Evolutionary conservation across 1,140 invertebrate species (phyloP), one percentile per base, ranked within the genome.

Genomic region (Oncopeltus fasciatus): DNA sequence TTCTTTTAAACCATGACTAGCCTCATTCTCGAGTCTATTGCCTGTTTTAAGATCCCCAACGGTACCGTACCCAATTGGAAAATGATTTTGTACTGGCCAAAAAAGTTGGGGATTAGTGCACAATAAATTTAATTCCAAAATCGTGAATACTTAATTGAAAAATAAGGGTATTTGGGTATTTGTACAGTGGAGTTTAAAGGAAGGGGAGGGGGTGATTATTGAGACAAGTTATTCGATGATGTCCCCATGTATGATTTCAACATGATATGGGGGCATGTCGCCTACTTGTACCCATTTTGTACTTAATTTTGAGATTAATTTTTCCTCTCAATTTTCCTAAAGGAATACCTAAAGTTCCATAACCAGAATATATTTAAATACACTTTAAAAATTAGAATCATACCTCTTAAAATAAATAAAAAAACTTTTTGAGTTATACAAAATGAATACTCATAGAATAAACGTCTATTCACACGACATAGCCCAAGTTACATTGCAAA

Each of bases 1-100:
- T 57, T 57, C 1, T 38, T 31, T 57, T 57, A 62, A 57, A 57
- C 51, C 43, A 43, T 62, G 61, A 62, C 61, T 62, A 62, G 61
- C 61, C 61, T 62, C 53, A 57, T 27, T 49, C 60, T 61, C 60
- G 60, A 51, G 60, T 61, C 60, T 51, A 61, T 61, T 61, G 60
- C 47, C 51, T 61, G 60, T 61, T 49, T 57, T n/a, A 18, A 8
- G 18, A n/a, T 24, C 16, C 47, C 31, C 31, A 38, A 38, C 31
- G 14, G 31, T 8, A 8, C n/a, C n/a, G 5, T 38, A 38, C 31
- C 5, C 5, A 38, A 38, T 38, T 8, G 5, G 31, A 38, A 38
- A 38, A 38, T 5, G 14, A 38, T 38, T 38, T 38, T 38, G 31
- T 8, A 38, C 14, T 38, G 5, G 31, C 31, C 31, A 14, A 38